Evolutionary conservation across 2,113 vertebrate genomes (phyloP).

Genomic region (Anser cygnoides): DNA sequence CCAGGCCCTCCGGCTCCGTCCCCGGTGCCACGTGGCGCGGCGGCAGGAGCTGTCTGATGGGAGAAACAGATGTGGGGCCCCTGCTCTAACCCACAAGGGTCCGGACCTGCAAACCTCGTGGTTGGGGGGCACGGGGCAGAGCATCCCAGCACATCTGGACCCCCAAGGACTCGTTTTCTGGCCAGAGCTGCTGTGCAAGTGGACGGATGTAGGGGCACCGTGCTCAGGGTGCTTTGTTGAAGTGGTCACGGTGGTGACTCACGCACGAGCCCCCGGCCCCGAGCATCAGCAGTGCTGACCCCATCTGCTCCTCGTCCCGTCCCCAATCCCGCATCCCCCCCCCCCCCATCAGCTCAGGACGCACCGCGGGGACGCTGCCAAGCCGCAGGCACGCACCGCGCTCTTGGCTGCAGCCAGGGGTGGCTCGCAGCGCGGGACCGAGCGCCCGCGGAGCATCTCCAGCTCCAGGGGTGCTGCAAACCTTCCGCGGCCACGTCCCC

Average conservation of each 20-base stretch:
- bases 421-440: not conserved
- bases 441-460: not conserved
- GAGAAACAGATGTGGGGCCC: not conserved
- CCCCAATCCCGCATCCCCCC: no score
- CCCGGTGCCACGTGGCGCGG: not conserved
- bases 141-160: no score
- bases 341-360: not conserved
- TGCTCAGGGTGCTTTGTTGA: no score
- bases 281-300: not conserved
- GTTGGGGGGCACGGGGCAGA: not conserved
- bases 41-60: not conserved
- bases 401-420: fast-evolving
- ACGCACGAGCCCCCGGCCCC: not conserved
- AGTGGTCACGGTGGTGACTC: no score
- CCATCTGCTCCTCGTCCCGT: not conserved
- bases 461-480: not conserved
- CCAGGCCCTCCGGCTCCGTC: not conserved
- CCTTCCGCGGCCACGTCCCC: not conserved
- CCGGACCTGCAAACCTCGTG: not conserved
- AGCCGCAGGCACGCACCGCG: not conserved
- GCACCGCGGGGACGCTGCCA: fast-evolving
- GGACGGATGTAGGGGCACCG: no score
- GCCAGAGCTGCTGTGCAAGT: no score
- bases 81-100: not conserved
- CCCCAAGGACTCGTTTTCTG: no score